A percentile compares a stretch with the other conserved stretches of the same genome.
Evolutionary conservation across 1,140 invertebrate species (phyloP).

Genomic region (Lepidotrigona ventralis): DNA sequence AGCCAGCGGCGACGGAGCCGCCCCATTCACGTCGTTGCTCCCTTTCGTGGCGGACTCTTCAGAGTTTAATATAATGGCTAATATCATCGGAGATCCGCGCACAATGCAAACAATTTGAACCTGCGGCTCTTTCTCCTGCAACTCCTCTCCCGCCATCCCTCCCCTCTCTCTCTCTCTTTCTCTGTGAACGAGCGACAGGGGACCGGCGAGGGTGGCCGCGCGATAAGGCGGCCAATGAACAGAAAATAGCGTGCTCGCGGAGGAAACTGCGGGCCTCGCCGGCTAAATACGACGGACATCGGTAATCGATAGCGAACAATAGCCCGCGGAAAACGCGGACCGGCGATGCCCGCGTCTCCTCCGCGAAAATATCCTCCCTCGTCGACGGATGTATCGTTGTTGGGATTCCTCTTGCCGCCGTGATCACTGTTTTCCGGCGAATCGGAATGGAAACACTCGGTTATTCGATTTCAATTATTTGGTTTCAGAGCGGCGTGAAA

Average conservation of each 20-base stretch:
- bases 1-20: constrained; percentile 35
- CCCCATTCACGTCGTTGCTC: constrained; percentile 47
- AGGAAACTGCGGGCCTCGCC: constrained; percentile 56
- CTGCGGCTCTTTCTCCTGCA: constrained; percentile 22
- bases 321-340: constrained; percentile 51
- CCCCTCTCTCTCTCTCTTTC: background rate
- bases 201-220: constrained; percentile 12
- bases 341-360: constrained; percentile 26
- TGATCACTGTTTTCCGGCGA: background rate
- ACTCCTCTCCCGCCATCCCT: too few species aligned
- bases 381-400: background rate
- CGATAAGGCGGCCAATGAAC: constrained; percentile 66
- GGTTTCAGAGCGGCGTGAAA: too few species aligned
- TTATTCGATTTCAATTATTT: too few species aligned
- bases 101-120: constrained; percentile 74
- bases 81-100: constrained; percentile 70
- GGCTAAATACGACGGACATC: constrained; percentile 68
- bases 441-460: too few species aligned
- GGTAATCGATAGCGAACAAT: constrained; percentile 68
- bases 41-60: constrained; percentile 59
- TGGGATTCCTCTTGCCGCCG: background rate
- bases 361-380: constrained; percentile 6
- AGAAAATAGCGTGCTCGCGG: constrained; percentile 60
- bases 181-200: constrained; percentile 4
- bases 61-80: constrained; percentile 73